These are phyloP conservation scores for Sebastes trivittatus DNA, from an alignment of 2,797 vertebrate species.

Conservation along the genomic window DNA sequence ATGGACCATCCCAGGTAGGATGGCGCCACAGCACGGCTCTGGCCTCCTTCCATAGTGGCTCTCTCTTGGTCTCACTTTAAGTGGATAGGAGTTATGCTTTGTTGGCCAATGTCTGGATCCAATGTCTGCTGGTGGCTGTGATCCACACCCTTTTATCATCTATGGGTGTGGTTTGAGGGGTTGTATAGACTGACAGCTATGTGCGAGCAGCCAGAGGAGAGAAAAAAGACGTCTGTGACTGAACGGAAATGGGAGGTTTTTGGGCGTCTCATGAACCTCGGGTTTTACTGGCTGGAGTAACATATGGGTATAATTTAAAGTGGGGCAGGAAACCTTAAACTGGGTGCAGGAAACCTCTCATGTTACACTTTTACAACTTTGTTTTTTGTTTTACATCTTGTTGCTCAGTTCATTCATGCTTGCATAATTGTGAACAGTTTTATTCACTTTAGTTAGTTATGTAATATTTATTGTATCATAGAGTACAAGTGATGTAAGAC, in stretches of 20 bases:
- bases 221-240: neutral
- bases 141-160: conserved; percentile 29
- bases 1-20: conserved; percentile 76
- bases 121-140: neutral
- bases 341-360: neutral
- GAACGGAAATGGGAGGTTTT: neutral
- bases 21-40: neutral
- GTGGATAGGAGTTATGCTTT: neutral
- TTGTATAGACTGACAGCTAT: neutral
- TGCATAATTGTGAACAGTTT: neutral
- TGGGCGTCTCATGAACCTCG: fast-evolving
- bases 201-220: neutral
- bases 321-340: neutral
- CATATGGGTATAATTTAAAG: too few relatives aligned
- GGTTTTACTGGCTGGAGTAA: neutral
- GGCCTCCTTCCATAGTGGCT: conserved; percentile 57
- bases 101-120: neutral
- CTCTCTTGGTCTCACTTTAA: neutral
- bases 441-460: neutral
- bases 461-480: neutral
- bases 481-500: neutral
- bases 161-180: conserved; percentile 47
- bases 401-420: neutral
- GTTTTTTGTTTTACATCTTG: neutral
- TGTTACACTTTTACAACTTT: neutral